Evolutionary conservation across 2,113 vertebrate genomes (phyloP), one percentile per base, ranked within the genome.

Genomic region (Sorex araneus): DNA sequence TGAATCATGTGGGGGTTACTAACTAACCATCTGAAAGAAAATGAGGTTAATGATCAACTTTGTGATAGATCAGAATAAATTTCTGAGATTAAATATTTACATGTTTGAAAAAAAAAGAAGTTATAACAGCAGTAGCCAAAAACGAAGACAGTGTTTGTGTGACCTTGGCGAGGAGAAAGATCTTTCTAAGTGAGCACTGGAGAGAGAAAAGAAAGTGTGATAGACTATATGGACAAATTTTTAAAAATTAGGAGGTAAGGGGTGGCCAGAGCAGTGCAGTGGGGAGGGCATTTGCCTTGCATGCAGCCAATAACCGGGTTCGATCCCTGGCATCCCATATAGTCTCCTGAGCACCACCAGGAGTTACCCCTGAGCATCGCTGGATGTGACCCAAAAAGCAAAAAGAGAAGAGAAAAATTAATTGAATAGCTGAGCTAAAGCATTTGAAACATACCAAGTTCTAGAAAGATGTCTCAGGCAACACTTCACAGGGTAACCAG

Each of bases 71-170:
- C 71, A 79, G 91, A 94, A 92, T 92, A 87, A 50, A 92, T 96
- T 90, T 79, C 86, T 47, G 80, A 93, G 95, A 94, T 95, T 95
- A 96, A 96, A 96, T 92, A 96, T 94, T 97, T 88, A 95, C 83
- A 67, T 30, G 50, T 87, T 87, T 93, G 3, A n/a, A 36, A 69
- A 40, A 88, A 63, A 66, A 83, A 57, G 40, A 74, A 78, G 40
- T n/a, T 74, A 87, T 93, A 85, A 92, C 79, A 80, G 30, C 45
- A 81, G 64, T 71, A 67, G 90, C 77, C 78, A 23, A 36, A 81
- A 92, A 83, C 88, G 73, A 4, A 47, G 43, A 74, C 27, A 13
- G 75, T 92, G 43, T 92, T 94, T 79, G 27, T 86, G 16, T 92
- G 85, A 95, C 70, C 83, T 88, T 77, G 32, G n/a, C 45, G 50